Percentiles rank a stretch among this genome's conserved stretches.
phyloP scores from a whole-genome alignment of 2,888 invertebrate species.

The Thereva nobilitata region DNA sequence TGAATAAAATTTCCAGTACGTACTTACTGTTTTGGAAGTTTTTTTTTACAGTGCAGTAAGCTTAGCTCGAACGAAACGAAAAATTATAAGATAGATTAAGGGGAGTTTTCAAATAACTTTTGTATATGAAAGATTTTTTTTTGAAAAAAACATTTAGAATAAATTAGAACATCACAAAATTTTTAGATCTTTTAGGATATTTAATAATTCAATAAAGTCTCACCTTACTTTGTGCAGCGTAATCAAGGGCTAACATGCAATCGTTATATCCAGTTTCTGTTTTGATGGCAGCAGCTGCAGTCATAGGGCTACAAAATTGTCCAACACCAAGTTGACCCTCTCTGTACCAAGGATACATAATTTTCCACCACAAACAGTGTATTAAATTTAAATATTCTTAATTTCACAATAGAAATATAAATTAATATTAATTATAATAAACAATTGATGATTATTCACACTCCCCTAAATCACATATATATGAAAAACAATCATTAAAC shows the following conservation, averaged over 20 bases:
- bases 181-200: too few species aligned
- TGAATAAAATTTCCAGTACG: too few species aligned
- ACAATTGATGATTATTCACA: background rate
- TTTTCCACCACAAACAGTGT: conserved; percentile 34
- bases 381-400: conserved; percentile 8
- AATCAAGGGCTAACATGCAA: conserved; percentile 72
- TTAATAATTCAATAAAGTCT: conserved; percentile 6
- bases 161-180: too few species aligned
- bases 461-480: background rate
- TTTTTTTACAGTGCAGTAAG: too few species aligned
- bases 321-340: conserved; percentile 53
- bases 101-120: too few species aligned
- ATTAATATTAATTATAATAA: background rate
- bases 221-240: conserved; percentile 70
- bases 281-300: conserved; percentile 63
- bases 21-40: too few species aligned
- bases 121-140: too few species aligned
- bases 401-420: conserved; percentile 5
- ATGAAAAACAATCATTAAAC: too few species aligned
- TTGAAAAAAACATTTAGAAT: too few species aligned
- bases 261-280: conserved; percentile 71
- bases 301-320: conserved; percentile 63
- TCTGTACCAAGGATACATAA: conserved; percentile 69
- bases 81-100: too few species aligned
- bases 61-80: too few species aligned